phyloP scores from a whole-genome alignment of 2,888 invertebrate species.

The Rhimphoctona megacephalus region DNA sequence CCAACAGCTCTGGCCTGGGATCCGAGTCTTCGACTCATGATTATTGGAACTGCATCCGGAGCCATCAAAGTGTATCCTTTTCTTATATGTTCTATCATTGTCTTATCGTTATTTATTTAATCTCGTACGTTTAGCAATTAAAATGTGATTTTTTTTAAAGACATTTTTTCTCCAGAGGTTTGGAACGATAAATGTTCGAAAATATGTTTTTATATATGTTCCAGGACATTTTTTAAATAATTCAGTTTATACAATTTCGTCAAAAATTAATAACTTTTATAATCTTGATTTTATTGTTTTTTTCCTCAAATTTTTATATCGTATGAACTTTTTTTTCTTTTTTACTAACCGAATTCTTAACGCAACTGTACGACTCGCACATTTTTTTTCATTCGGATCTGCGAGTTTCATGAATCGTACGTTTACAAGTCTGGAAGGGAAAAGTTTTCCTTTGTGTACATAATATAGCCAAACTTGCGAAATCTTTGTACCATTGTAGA shows the following conservation, averaged over 20 bases:
- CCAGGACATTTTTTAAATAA: neutral
- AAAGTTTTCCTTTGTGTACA: conserved; percentile 10
- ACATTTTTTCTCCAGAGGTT: neutral
- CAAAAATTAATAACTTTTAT: neutral
- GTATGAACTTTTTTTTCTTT: conserved; percentile 8
- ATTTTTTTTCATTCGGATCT: neutral
- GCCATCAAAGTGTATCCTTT: conserved; percentile 92
- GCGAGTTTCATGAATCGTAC: conserved; percentile 1
- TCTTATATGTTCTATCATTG: conserved; percentile 1
- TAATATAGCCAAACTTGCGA: conserved; percentile 29
- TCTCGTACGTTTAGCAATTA: neutral
- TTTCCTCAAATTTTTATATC: neutral
- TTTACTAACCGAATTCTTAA: neutral
- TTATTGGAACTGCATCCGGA: conserved; percentile 97
- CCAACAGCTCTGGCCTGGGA: conserved; percentile 98
- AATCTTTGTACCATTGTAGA: conserved; percentile 9
- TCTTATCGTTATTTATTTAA: neutral
- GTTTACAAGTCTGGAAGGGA: neutral
- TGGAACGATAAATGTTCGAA: neutral
- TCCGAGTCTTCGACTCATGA: conserved; percentile 93
- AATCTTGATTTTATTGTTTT: neutral
- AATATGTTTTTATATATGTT: neutral
- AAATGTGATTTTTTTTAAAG: neutral
- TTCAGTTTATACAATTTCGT: neutral
- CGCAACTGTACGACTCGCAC: neutral